Percentiles rank a stretch among this genome's conserved stretches.
phyloP scores from a whole-genome alignment of 2,113 vertebrate genomes.

The Colaptes auratus region DNA sequence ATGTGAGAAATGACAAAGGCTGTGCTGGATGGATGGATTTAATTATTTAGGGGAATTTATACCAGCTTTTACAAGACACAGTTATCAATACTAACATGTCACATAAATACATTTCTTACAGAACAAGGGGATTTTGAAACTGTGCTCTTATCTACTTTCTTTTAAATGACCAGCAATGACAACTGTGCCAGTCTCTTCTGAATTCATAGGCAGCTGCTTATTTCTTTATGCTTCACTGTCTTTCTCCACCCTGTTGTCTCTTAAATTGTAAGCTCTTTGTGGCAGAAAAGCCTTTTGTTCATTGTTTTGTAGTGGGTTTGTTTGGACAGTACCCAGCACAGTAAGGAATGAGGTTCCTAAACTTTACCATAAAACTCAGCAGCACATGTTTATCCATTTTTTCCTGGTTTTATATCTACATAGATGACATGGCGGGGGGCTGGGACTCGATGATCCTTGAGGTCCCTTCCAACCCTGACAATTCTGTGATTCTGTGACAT shows the following conservation, averaged over 20 bases:
- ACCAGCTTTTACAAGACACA: not conserved
- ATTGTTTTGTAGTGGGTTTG: conserved; percentile 10
- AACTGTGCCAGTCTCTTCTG: conserved; percentile 51
- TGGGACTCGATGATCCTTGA: too few relatives aligned
- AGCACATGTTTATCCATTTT: not conserved
- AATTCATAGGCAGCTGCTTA: conserved; percentile 52
- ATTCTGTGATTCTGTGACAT: not conserved
- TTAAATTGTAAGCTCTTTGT: conserved; percentile 51
- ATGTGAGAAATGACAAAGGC: not conserved
- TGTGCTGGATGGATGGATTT: not conserved
- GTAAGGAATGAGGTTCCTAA: not conserved
- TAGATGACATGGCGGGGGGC: conserved; percentile 54
- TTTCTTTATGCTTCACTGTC: conserved; percentile 40
- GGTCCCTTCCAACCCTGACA: too few relatives aligned
- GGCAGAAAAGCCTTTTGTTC: conserved; percentile 35
- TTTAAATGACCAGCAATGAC: conserved; percentile 24
- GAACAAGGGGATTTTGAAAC: not conserved
- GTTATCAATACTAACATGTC: not conserved
- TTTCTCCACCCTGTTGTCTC: conserved; percentile 31
- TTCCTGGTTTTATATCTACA: not conserved
- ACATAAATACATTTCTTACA: not conserved
- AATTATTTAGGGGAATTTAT: not conserved
- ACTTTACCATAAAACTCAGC: not conserved
- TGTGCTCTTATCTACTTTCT: not conserved
- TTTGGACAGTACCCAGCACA: not conserved